Conservation (phyloP, 2,888 invertebrate genomes). For the Spisula subtruncata region DNA sequence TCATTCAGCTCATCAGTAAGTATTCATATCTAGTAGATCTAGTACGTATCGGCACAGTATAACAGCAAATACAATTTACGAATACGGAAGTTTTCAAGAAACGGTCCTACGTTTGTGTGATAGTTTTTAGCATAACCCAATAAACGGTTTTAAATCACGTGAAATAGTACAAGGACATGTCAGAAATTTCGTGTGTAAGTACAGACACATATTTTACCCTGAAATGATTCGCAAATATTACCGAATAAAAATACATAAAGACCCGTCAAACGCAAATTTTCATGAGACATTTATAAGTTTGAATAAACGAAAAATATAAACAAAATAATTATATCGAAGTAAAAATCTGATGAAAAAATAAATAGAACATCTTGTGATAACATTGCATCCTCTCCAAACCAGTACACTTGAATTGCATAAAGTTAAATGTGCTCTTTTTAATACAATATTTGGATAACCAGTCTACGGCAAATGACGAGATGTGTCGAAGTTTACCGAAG, state of each 20-base stretch:
- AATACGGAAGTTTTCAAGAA: neutral
- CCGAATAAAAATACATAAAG: conserved; percentile 16
- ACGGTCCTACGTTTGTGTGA: neutral
- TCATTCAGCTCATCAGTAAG: too few species aligned
- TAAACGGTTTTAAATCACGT: too few species aligned
- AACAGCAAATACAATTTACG: too few species aligned
- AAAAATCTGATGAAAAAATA: conserved; percentile 19
- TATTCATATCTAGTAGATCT: too few species aligned
- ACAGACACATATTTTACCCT: neutral
- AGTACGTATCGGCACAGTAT: neutral
- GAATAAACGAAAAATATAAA: conserved; percentile 26
- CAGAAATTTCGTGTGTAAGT: neutral
- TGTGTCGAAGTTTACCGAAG: too few species aligned
- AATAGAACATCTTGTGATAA: conserved; percentile 1
- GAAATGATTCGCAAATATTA: neutral
- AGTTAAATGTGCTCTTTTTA: too few species aligned
- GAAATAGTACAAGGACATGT: too few species aligned
- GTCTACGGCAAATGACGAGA: too few species aligned
- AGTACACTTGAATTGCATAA: too few species aligned
- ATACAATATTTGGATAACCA: too few species aligned
- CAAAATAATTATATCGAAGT: conserved; percentile 22
- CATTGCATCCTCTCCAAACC: too few species aligned
- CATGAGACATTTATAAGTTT: conserved; percentile 38
- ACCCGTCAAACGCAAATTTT: conserved; percentile 34
- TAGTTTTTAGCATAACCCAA: neutral